Conservation (phyloP, 2,888 invertebrate species). For the Eristalinus aeneus region DNA sequence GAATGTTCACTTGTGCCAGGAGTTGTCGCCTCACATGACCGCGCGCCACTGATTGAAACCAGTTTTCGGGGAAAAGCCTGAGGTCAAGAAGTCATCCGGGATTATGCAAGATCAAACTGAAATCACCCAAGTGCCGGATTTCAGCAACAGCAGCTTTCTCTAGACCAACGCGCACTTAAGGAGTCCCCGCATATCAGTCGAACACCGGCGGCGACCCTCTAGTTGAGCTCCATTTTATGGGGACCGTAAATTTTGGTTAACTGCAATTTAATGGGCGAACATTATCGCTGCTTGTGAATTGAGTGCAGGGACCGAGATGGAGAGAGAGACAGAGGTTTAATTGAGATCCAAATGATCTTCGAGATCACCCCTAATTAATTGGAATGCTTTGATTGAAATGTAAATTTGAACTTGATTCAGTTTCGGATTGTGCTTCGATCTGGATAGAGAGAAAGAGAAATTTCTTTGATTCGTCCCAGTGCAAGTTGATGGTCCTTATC, state of each 20-base stretch:
- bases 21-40: slow-evolving; percentile 10
- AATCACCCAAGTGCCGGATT: not conserved
- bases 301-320: not conserved
- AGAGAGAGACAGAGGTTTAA: not conserved
- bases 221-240: slow-evolving; percentile 23
- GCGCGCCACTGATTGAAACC: slow-evolving; percentile 21
- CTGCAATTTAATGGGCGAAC: slow-evolving; percentile 37
- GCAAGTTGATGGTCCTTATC: not conserved
- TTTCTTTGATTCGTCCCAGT: not conserved
- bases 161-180: not conserved
- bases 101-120: not conserved
- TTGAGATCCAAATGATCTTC: slow-evolving; percentile 23
- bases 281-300: slow-evolving; percentile 2
- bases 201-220: not conserved
- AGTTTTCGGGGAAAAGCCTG: slow-evolving; percentile 2
- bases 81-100: not conserved
- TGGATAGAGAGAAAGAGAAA: not conserved
- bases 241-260: slow-evolving; percentile 35
- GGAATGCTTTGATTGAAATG: not conserved
- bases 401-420: not conserved
- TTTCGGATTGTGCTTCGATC: not conserved
- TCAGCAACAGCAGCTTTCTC: not conserved
- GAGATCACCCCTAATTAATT: slow-evolving; percentile 9
- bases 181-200: not conserved
- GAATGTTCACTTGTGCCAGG: slow-evolving; percentile 24